Base-by-base conservation (phyloP, 2,797 vertebrate genomes). In the Hydrolagus colliei region DNA sequence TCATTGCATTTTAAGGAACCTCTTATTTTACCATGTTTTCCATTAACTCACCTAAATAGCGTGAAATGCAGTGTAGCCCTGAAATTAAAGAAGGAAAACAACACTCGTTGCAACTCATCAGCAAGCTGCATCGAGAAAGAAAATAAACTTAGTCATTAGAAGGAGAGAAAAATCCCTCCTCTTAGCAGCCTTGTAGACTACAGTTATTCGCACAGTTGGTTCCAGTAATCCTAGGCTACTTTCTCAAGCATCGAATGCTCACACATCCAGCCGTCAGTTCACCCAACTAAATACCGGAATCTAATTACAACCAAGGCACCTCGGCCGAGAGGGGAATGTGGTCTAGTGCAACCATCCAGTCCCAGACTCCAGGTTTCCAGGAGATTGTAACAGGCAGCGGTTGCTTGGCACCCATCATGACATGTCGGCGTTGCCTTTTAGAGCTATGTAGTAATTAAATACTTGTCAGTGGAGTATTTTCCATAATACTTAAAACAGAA, bases 381-480 rank as follows among this genome's bases (percentile, higher is more conserved):
- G 8, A 11, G 32, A 84, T 52, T 84, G 32, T 84, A 10, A 35
- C 63, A 71, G 79, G 35, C 65, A 20, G 65, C n/a, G 63, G 67
- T 84, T 84, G 63, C 65, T 71, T 71, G 35, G 65, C 65, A 71
- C 79, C 79, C 65, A 71, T n/a, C 63, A 52, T 84, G 65, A 18
- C 65, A 32, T 84, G 79, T 84, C 79, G 71, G 65, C 65, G 71
- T 9, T 52, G 18, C 32, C 41, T 59, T 76, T 76, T 76, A 76
- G 74, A 32, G 12, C 65, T 8, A n/a, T 18, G 65, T n/a, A 84
- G 86, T 92, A 93, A 93, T 94, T 93, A 92, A 93, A 92, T 87
- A 89, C 88, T 88, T 92, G 88, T 91, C 91, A 90, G 91, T 92
- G 91, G 89, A 90, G 89, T 92, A 90, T 93, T 93, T 93, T 90